Percentiles rank a stretch among this genome's conserved stretches.
Evolutionary conservation across 2,888 invertebrate species (phyloP).

Genomic region (Tachystola acroxantha): DNA sequence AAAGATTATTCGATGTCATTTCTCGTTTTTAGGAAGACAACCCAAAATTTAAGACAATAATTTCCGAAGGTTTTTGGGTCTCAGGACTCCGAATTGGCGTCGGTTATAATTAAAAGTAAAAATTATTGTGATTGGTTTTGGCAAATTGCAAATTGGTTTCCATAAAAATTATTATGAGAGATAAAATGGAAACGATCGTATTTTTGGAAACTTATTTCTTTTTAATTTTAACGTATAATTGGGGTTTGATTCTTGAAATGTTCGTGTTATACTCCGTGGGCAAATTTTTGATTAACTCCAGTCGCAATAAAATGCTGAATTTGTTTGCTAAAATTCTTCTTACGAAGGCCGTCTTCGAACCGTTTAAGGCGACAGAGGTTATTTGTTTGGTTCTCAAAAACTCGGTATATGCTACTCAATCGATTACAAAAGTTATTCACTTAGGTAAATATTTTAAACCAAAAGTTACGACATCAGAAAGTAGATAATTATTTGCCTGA

Average conservation of each 20-base stretch:
- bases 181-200: constrained; percentile 18
- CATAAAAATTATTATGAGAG: constrained; percentile 27
- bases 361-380: too few species aligned
- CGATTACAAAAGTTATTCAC: too few species aligned
- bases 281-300: too few species aligned
- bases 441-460: too few species aligned
- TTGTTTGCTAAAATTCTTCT: too few species aligned
- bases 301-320: too few species aligned
- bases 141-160: constrained; percentile 69
- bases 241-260: neutral
- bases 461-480: too few species aligned
- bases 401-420: too few species aligned
- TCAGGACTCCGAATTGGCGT: constrained; percentile 34
- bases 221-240: constrained; percentile 5
- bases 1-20: neutral
- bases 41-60: constrained; percentile 8
- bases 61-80: constrained; percentile 24
- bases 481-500: too few species aligned
- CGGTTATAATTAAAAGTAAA: constrained; percentile 64
- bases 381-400: too few species aligned
- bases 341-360: too few species aligned
- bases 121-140: constrained; percentile 74
- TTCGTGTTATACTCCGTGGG: too few species aligned
- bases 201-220: constrained; percentile 8
- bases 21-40: neutral